Evolutionary conservation across 1,140 invertebrate species (phyloP), one percentile per base, ranked within the genome.

Genomic region (Drosophila ogumai): DNA sequence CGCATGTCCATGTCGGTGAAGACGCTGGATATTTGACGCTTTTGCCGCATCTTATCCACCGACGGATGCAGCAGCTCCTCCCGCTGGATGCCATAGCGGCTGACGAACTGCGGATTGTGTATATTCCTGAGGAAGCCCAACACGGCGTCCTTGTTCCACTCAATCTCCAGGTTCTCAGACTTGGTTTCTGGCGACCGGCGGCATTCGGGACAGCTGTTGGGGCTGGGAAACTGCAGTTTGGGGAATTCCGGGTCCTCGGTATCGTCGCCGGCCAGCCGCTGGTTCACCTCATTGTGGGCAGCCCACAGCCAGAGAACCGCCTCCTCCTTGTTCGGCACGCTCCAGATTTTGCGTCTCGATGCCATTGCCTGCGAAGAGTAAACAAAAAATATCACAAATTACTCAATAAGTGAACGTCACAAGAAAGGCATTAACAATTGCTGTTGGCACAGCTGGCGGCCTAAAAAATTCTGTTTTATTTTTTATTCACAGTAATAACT

Each of bases 211-310:
- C 98, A 99, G 58, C 95, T 93, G 2, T 93, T 80, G 10, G 90
- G 74, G 12, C 95, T 93, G 1, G 99, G 99, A 93, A 99, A 99
- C 90, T 98, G 96, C 40, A 96, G 94, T 93, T 99, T 99, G 1
- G 96, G 97, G 93, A 96, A 95, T 58, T 94, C 81, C 0, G 98
- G 98, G 94, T 99, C 99, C 93, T 99, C 98, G 12, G 97, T 98
- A 1, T 93, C 50, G 92, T 99, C 97, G 0, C 97, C 96, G 34
- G 96, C 94, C 15, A 99, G 93, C 74, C 98, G 94, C 71, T 96
- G 93, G 92, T 99, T 99, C 0, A 98, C 98, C 92, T 96, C 95
- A 93, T 99, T 99, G 90, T 99, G 98, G 2, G 97, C 96, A 58
- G 94, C 94, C 99, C 99, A 99, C 3, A 99, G 92, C 98, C 98